Evolutionary conservation across 2,888 invertebrate species (phyloP).

Genomic region (Polietes domitor): DNA sequence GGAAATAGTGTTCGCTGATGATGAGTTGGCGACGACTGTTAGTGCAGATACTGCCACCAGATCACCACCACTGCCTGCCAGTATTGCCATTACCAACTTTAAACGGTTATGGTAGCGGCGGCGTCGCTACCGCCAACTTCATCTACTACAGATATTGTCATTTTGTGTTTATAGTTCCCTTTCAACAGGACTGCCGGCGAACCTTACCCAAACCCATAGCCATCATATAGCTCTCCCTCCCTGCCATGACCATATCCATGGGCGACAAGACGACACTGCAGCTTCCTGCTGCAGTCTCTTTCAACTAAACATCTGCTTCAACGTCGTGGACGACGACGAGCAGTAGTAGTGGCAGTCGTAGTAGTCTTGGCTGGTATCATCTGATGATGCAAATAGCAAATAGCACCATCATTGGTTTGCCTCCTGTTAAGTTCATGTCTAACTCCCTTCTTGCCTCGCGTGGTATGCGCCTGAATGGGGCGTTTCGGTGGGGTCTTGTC

Average conservation of each 20-base stretch:
- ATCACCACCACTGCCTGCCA: conserved; percentile 20
- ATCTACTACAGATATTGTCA: conserved; percentile 56
- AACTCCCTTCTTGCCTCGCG: background rate
- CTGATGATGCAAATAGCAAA: conserved; percentile 14
- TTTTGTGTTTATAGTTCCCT: conserved; percentile 59
- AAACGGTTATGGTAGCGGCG: conserved; percentile 28
- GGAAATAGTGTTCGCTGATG: background rate
- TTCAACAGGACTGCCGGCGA: conserved; percentile 16
- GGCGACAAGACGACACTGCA: conserved; percentile 9
- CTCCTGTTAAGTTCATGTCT: background rate
- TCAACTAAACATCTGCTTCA: background rate
- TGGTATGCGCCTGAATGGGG: background rate
- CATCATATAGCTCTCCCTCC: background rate
- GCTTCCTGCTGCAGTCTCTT: background rate
- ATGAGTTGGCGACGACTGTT: conserved; percentile 5
- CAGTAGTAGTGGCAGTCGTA: too few relatives aligned
- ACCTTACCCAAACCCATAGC: background rate
- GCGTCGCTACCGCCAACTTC: background rate
- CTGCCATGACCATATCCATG: background rate
- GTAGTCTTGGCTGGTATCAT: background rate
- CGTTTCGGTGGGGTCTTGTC: conserved; percentile 23
- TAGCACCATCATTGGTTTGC: background rate
- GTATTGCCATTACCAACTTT: conserved; percentile 31
- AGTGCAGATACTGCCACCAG: conserved; percentile 22
- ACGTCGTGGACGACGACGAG: background rate